Conservation (phyloP, 2,797 vertebrate species). For the Chromobotia macracanthus region DNA sequence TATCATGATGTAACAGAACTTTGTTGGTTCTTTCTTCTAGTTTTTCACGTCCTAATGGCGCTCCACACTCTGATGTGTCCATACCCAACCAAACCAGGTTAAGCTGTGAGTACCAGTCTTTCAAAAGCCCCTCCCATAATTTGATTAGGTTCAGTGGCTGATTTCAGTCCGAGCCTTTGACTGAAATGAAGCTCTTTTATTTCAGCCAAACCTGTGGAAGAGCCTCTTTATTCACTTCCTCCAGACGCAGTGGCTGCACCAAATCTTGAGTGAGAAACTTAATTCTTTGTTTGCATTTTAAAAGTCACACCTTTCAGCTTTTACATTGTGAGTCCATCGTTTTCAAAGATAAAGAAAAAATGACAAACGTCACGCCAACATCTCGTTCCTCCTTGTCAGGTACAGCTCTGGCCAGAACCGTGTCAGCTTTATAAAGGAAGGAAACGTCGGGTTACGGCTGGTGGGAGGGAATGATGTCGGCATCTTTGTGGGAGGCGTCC, state of each 20-base stretch:
- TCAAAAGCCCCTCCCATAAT: constrained; percentile 1
- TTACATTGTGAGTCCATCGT: no score
- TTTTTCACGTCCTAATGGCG: constrained; percentile 58
- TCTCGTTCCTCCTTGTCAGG: constrained; percentile 64
- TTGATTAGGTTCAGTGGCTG: not conserved
- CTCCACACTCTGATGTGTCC: constrained; percentile 55
- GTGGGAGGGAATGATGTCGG: constrained; percentile 93
- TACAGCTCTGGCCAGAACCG: constrained; percentile 82
- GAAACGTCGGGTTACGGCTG: constrained; percentile 86
- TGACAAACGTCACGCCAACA: no score
- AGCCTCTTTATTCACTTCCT: constrained; percentile 81
- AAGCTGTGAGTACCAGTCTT: constrained; percentile 71
- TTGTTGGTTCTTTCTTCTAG: constrained; percentile 58
- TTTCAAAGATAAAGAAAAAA: no score
- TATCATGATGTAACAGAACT: not conserved
- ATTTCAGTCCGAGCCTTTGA: not conserved
- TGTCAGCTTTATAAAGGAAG: constrained; percentile 84
- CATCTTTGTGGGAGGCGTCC: constrained; percentile 92
- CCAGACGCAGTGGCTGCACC: constrained; percentile 76
- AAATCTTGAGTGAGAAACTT: constrained; percentile 69
- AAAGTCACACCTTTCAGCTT: not conserved
- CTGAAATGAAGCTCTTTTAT: constrained; percentile 3
- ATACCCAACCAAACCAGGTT: constrained; percentile 48
- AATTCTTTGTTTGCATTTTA: no score
- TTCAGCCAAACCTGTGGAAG: constrained; percentile 72